Evolutionary conservation across 2,797 vertebrate genomes (phyloP), one percentile per base, ranked within the genome.

Genomic region (Dromococcyx pavoninus): DNA sequence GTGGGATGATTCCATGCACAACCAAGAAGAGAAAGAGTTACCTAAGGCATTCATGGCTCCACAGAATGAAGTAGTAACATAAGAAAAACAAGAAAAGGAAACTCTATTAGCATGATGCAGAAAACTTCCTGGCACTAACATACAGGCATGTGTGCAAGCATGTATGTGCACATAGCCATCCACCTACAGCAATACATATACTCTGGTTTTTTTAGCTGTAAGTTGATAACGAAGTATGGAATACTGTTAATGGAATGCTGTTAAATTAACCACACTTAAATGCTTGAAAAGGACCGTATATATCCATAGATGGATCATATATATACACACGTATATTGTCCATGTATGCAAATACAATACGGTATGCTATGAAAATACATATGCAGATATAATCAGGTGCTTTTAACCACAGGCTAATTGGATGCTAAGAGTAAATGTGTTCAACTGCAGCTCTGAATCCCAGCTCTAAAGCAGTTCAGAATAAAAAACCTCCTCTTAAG

Each of bases 121-220:
- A 64, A 84, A 57, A 22, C 7, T 30, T 14, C 50, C 25, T 28
- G 13, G 71, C 30, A 71, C 10, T 46, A 33, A 62, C n/a, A n/a
- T 37, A 54, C 8, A 41, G 0, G 3, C 0, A 0, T 10, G 6
- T 50, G 6, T 50, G 13, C 9, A 54, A 11, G 21, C 13, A 17
- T 16, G 9, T 37, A 81, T 3, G 3, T 18, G 61, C 5, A 66
- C 9, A 74, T 0, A 87, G 33, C 11, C 21, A 77, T 27, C 9
- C 4, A 78, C 17, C 44, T 0, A 35, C 9, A 44, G 30, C 2
- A 5, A 73, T 10, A 74, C 44, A 67, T 8, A 25, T 9, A 61
- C 2, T 9, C 9, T 13, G 9, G 35, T 86, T 65, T 61, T 83
- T 33, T 54, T 18, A 62, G 4, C 3, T 16, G 2, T 37, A 70